Evolutionary conservation across 1,140 invertebrate species (phyloP).

Genomic region (Ruditapes philippinarum): DNA sequence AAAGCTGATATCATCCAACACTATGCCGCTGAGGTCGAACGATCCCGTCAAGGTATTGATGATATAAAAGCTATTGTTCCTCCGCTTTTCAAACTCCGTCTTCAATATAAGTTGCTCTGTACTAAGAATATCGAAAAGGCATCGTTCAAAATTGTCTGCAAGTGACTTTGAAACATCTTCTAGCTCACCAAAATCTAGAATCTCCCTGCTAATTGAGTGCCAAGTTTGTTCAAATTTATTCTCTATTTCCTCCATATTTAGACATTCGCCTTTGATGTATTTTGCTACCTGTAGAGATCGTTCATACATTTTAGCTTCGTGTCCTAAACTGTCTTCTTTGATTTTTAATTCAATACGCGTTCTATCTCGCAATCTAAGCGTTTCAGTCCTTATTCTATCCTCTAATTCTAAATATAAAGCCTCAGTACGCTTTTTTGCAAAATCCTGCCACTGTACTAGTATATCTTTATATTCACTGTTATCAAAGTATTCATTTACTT

Average conservation of each 20-base stretch:
- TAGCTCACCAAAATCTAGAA: background rate
- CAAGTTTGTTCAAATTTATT: conserved; percentile 10
- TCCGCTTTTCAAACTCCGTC: background rate
- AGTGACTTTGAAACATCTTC: background rate
- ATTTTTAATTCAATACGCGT: background rate
- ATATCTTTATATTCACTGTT: background rate
- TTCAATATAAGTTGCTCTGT: background rate
- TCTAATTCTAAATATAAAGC: background rate
- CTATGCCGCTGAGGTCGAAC: background rate
- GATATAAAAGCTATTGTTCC: background rate
- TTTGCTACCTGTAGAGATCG: background rate
- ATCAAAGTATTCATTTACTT: background rate
- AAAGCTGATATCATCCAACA: background rate
- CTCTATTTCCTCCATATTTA: background rate
- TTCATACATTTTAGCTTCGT: background rate
- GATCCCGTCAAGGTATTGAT: background rate
- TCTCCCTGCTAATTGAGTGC: background rate
- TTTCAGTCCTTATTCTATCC: background rate
- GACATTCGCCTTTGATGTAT: background rate
- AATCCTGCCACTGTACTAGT: background rate
- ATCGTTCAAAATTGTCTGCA: background rate
- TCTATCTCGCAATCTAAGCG: background rate
- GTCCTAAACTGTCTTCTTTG: background rate
- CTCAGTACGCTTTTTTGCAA: background rate
- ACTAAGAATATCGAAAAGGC: background rate